Evolutionary conservation across 2,888 invertebrate genomes (phyloP).

Genomic region (Stenchaetothrips biformis): DNA sequence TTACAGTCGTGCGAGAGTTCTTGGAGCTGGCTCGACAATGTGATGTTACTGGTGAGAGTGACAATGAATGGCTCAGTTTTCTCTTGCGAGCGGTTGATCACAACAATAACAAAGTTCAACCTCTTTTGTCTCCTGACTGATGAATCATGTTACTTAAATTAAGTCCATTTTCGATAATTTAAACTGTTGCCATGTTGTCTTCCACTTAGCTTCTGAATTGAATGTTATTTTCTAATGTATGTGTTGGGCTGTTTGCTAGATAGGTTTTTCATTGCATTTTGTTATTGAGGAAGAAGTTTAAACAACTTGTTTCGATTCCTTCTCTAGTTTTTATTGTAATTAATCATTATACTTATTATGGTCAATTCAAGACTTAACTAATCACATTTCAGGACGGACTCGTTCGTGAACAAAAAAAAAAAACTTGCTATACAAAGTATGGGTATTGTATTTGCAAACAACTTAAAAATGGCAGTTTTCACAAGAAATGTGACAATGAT

Average conservation of each 20-base stretch:
- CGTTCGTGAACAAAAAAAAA: background rate
- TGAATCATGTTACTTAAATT: background rate
- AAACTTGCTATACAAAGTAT: background rate
- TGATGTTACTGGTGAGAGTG: slow-evolving; percentile 34
- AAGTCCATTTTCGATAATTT: background rate
- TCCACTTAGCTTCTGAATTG: no score
- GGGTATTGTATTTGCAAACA: background rate
- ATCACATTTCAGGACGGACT: background rate
- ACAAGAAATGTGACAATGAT: background rate
- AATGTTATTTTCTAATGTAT: no score
- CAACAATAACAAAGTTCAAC: slow-evolving; percentile 36
- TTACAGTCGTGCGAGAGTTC: slow-evolving; percentile 31
- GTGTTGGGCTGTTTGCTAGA: no score
- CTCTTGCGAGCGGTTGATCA: slow-evolving; percentile 36
- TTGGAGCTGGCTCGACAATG: slow-evolving; percentile 32
- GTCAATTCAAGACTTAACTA: background rate
- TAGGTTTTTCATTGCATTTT: no score
- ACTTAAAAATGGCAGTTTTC: slow-evolving; percentile 6
- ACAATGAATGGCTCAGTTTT: slow-evolving; percentile 34
- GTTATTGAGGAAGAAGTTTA: no score
- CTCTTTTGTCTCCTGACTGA: slow-evolving; percentile 30
- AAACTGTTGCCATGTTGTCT: no score
- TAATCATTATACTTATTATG: background rate
- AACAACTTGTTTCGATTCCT: no score
- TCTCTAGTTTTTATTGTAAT: background rate